Conservation (phyloP, 2,797 vertebrate genomes). For the Hipposideros larvatus region DNA sequence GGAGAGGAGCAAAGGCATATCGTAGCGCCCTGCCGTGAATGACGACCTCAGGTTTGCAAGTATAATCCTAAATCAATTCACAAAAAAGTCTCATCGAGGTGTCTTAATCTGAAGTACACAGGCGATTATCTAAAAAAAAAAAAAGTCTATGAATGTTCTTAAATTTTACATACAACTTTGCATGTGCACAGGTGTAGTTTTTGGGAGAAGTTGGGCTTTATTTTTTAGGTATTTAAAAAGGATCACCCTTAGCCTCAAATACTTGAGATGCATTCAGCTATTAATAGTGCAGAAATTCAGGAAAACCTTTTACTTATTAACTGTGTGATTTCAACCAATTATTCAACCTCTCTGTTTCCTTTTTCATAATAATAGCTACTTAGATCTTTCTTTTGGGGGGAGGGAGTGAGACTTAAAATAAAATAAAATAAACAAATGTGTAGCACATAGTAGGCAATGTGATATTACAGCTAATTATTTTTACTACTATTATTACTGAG, state of each 20-base stretch:
- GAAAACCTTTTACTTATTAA: neutral
- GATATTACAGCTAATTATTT: slow-evolving; percentile 31
- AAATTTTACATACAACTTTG: neutral
- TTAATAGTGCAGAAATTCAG: neutral
- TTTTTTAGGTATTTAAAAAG: neutral
- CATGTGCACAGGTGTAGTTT: neutral
- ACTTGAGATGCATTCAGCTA: neutral
- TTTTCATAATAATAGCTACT: neutral
- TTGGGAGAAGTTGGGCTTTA: neutral
- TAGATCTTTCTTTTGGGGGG: neutral
- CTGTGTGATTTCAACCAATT: slow-evolving; percentile 19
- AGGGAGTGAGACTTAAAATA: neutral
- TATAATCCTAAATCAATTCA: neutral
- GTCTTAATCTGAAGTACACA: neutral
- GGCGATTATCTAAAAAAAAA: neutral
- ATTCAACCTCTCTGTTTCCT: slow-evolving; percentile 26
- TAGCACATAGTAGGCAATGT: neutral
- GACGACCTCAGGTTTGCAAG: neutral
- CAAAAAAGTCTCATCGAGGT: neutral
- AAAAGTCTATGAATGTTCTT: too few relatives aligned
- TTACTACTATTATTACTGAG: slow-evolving; percentile 43
- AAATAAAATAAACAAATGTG: neutral
- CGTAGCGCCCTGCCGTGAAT: rapidly evolving
- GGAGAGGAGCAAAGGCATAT: neutral
- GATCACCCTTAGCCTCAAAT: neutral